Conservation (phyloP, 2,888 invertebrate genomes). For the Drosophila flavopinicola region DNA sequence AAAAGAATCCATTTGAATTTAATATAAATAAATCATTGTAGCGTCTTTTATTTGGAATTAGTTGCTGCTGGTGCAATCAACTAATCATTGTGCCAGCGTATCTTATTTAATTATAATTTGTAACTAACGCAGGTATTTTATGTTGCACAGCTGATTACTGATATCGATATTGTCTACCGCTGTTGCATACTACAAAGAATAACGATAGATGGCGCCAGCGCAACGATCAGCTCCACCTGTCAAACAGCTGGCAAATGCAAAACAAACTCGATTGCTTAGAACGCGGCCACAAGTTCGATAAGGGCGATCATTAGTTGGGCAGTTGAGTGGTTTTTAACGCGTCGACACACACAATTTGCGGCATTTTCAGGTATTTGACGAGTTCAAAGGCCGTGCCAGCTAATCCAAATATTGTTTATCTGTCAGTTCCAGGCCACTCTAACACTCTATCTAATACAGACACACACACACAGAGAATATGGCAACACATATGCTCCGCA, state of each 20-base stretch:
- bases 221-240: conserved; percentile 41
- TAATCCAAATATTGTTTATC: background rate
- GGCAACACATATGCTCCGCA: conserved; percentile 74
- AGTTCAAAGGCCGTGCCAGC: background rate
- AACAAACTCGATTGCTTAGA: conserved; percentile 48
- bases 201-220: conserved; percentile 24
- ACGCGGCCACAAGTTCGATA: conserved; percentile 42
- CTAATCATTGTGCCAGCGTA: too few relatives aligned
- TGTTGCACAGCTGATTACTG: background rate
- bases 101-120: too few relatives aligned
- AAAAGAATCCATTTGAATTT: too few relatives aligned
- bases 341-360: conserved; percentile 11
- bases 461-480: conserved; percentile 6
- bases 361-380: conserved; percentile 41
- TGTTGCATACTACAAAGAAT: background rate
- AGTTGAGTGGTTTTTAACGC: conserved; percentile 22
- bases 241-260: conserved; percentile 54
- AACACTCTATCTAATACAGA: background rate
- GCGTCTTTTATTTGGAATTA: too few relatives aligned
- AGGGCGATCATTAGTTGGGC: conserved; percentile 54
- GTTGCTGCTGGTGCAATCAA: too few relatives aligned
- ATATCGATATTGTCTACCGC: background rate
- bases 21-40: too few relatives aligned
- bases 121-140: background rate
- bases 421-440: conserved; percentile 17